Evolutionary conservation across 1,140 invertebrate species (phyloP).

Genomic region (Heliconius melpomene): DNA sequence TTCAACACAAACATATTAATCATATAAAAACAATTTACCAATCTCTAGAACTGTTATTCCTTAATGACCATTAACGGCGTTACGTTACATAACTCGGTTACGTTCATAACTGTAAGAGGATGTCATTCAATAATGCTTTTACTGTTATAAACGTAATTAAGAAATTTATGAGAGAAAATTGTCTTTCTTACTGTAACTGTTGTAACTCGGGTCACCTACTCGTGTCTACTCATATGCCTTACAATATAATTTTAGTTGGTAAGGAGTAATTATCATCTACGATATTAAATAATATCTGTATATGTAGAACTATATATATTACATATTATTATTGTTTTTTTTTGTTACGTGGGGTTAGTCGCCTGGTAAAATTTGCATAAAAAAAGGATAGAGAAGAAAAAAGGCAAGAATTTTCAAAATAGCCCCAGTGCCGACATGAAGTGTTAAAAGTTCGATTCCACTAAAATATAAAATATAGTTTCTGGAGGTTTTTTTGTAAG

Average conservation of each 20-base stretch:
- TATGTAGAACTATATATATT: no score
- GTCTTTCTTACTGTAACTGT: neutral
- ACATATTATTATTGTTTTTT: no score
- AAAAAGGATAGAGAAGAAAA: neutral
- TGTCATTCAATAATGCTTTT: slow-evolving; percentile 3
- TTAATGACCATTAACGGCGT: neutral
- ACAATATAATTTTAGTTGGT: no score
- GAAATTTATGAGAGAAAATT: slow-evolving; percentile 6
- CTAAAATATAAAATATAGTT: neutral
- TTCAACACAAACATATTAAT: neutral
- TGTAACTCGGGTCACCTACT: no score
- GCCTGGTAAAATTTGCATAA: no score
- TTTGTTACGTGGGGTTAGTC: no score
- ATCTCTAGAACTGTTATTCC: neutral
- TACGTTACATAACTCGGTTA: neutral
- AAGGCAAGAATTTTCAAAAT: no score
- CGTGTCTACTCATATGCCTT: no score
- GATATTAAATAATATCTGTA: no score
- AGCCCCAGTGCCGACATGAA: neutral
- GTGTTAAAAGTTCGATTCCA: neutral
- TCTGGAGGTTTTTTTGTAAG: neutral
- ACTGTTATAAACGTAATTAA: slow-evolving; percentile 2
- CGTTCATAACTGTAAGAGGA: slow-evolving; percentile 4
- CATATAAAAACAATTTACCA: no score
- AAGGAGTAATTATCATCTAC: no score